phyloP scores from a whole-genome alignment of 2,888 invertebrate genomes.

The Aphodius granarius region DNA sequence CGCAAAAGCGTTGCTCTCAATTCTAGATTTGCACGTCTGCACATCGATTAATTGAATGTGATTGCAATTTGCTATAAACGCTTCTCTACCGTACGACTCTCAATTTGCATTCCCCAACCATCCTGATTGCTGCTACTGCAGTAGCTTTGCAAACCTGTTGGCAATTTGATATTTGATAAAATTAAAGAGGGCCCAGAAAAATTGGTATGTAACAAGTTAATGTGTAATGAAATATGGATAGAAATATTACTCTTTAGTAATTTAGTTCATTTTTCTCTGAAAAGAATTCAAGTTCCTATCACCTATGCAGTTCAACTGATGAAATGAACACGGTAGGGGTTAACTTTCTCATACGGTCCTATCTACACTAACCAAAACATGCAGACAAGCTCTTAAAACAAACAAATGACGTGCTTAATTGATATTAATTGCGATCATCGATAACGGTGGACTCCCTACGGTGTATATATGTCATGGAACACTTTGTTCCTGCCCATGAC shows the following conservation, averaged over 20 bases:
- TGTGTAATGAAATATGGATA: too few species aligned
- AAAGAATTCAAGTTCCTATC: too few species aligned
- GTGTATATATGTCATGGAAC: conserved; percentile 18
- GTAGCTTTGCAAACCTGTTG: conserved; percentile 25
- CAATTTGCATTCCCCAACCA: conserved; percentile 24
- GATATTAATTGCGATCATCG: conserved; percentile 26
- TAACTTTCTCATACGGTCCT: background rate
- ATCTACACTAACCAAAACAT: background rate
- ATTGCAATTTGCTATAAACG: conserved; percentile 33
- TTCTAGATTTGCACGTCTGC: conserved; percentile 20
- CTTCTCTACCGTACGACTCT: conserved; percentile 25
- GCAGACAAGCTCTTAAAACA: background rate
- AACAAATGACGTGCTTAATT: conserved; percentile 26
- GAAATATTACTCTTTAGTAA: too few species aligned
- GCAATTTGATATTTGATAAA: conserved; percentile 34
- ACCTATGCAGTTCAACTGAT: background rate
- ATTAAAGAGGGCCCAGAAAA: conserved; percentile 27
- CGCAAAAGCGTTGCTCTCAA: background rate
- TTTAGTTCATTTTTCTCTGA: too few species aligned
- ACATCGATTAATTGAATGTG: conserved; percentile 35
- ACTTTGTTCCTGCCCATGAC: conserved; percentile 4
- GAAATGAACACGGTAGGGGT: background rate
- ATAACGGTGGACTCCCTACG: conserved; percentile 23
- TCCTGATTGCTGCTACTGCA: background rate
- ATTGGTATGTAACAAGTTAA: too few species aligned